Percentiles rank a stretch among this genome's conserved stretches.
Evolutionary conservation across 2,113 vertebrate species (phyloP).

Genomic region (Gymnarchus niloticus): DNA sequence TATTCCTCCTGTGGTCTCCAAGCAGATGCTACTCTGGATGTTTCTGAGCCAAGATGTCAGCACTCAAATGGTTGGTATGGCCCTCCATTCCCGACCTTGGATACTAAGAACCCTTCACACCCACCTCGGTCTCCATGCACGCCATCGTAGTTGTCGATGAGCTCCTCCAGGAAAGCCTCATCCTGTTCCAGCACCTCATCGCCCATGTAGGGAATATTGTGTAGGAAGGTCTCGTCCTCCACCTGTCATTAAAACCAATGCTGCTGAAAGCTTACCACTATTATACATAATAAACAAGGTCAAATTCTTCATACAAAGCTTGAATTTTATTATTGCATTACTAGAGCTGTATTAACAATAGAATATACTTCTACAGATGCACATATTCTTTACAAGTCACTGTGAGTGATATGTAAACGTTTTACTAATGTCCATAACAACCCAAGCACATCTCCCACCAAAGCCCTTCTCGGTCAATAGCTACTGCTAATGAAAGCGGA

Average conservation of each 20-base stretch:
- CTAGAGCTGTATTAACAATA: not conserved
- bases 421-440: not conserved
- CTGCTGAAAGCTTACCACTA: not conserved
- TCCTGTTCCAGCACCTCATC: slow-evolving; percentile 95
- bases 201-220: slow-evolving; percentile 98
- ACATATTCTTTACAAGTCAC: too few species aligned
- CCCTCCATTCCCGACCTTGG: too few species aligned
- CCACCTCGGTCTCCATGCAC: slow-evolving; percentile 78
- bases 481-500: not conserved
- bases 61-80: not conserved
- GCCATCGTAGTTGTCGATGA: slow-evolving; percentile 96
- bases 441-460: not conserved
- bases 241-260: slow-evolving; percentile 64
- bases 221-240: slow-evolving; percentile 93
- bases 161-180: slow-evolving; percentile 92
- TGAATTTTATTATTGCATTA: not conserved
- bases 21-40: not conserved
- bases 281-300: not conserved
- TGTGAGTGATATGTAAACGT: too few species aligned
- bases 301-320: not conserved
- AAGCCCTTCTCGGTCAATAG: not conserved
- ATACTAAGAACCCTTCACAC: not conserved
- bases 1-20: not conserved
- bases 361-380: too few species aligned
- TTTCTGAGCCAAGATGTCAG: not conserved